Percentiles rank a stretch among this genome's conserved stretches.
These are phyloP conservation scores for Sanderia malayensis DNA, from an alignment of 30 jellyfish, hydroid and myxozoan species.

Conservation along the genomic window DNA sequence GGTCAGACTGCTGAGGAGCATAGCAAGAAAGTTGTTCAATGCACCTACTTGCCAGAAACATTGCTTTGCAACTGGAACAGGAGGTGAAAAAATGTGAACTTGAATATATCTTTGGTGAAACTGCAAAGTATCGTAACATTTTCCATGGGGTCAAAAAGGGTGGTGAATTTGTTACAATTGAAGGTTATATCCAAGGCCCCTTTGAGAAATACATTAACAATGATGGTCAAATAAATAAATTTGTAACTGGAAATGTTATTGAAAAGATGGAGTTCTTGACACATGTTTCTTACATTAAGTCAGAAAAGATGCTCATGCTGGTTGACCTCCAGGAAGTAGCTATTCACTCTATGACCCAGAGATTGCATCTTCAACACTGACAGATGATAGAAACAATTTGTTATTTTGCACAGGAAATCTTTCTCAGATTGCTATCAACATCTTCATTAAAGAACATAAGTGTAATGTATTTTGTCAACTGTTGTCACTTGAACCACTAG, in stretches of 20 bases:
- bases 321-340: conserved; percentile 1
- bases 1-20: conserved; percentile 5
- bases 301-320: conserved; percentile 1
- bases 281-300: background rate
- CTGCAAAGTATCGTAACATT: no score
- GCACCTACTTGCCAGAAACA: conserved; percentile 3
- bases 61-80: background rate
- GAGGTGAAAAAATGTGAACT: no score
- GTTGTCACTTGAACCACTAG: conserved; percentile 4
- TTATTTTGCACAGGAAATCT: background rate
- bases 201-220: no score
- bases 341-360: background rate
- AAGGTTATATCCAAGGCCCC: background rate
- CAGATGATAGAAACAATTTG: no score
- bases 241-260: no score
- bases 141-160: background rate
- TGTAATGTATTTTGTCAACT: background rate
- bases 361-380: no score
- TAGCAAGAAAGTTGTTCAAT: background rate
- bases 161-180: background rate
- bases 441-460: background rate
- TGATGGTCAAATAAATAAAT: no score
- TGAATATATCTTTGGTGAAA: background rate
- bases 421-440: conserved; percentile 2
- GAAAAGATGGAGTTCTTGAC: no score